Evolutionary conservation across 2,888 invertebrate species (phyloP), one percentile per base, ranked within the genome.

Genomic region (Campoletis raptor): DNA sequence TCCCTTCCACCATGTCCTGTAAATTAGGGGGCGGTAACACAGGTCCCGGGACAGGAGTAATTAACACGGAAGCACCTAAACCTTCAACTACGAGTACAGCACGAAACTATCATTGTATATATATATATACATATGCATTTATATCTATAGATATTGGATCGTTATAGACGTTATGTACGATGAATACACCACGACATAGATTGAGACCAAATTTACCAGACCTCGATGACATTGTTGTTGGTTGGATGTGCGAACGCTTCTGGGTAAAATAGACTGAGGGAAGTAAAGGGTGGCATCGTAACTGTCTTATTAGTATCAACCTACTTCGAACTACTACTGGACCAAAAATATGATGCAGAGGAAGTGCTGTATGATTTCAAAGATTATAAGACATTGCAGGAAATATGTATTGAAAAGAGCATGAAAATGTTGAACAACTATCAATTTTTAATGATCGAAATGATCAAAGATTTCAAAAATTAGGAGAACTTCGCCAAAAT

Each of bases 21-120:
- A 85, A 85, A 87, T 88, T 85, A 79, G 83, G 85, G 81, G 85
- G 83, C 85, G 85, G 81, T 88, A 81, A 85, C 85, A 79, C 81
- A 81, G 72, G 77, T 81, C 84, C 84, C 83, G 80, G 74, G 85
- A 81, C 85, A 82, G 69, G 85, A 85, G 83, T 86, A 88, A 88
- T 88, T 88, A 88, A 85, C 88, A 74, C 83, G 69, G 70, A 73
- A 85, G 83, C 83, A 80, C 80, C 82, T 61, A 67, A 72, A 57
- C 67, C 42, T 80, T 36, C 78, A 69, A 57, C 61, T 40, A 52
- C 73, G 76, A 72, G 52, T 70, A 72, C 80, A 80, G 42, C 57
- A 67, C 66, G 45, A 48, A 76, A 80, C 79, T 80, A 54, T 83
- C 30, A 54, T 7, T 52, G 3, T 15, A 61, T 78, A 5, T 15